Base-by-base conservation (phyloP, 2,888 invertebrate species). In the Himalopsyche kuldschensis region DNA sequence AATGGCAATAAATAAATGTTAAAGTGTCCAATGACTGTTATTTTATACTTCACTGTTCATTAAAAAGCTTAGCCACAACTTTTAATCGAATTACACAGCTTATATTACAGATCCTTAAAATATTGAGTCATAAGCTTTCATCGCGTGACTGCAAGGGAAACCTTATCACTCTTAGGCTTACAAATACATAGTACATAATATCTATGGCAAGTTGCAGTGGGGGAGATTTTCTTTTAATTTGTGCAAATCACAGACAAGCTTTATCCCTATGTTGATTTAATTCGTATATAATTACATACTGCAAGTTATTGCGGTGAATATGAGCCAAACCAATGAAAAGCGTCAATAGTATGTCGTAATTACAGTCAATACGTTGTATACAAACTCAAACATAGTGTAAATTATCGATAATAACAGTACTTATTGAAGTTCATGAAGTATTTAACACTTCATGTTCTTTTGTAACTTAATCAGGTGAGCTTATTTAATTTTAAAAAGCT, bases 141-240 rank as follows among this genome's bases (percentile, higher is more conserved):
- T 85, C 85, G 85, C 85, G 85, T 85, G 85, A 85, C 84, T 78
- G 20, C 27, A 20, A 63, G 69, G 20, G 85, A 85, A 85, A 85
- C 85, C 83, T 48, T 85, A 85, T 41, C 35, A 30, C 30, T 46
- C 20, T 78, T n/a, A 24, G 75, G 24, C 63, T 24, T 63, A 24
- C 69, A 10, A 1, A 55, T 10, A 5, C n/a, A n/a, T n/a, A n/a
- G n/a, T 24, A 24, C 24, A 55, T 10, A 20, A 55, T 24, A 20
- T 27, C 20, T 6, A 1, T 69, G 30, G 30, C 30, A 27, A 20
- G 11, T 27, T 24, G 27, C 69, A 69, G 69, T 69, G 27, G 24
- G 69, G 15, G 10, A n/a, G 1, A 20, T 55, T 69, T 15, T 3
- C 30, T 69, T 20, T 30, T 30, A 30, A 69, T 69, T 11, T 27